Evolutionary conservation across 2,888 invertebrate genomes (phyloP).

Genomic region (Synanthedon vespiformis): DNA sequence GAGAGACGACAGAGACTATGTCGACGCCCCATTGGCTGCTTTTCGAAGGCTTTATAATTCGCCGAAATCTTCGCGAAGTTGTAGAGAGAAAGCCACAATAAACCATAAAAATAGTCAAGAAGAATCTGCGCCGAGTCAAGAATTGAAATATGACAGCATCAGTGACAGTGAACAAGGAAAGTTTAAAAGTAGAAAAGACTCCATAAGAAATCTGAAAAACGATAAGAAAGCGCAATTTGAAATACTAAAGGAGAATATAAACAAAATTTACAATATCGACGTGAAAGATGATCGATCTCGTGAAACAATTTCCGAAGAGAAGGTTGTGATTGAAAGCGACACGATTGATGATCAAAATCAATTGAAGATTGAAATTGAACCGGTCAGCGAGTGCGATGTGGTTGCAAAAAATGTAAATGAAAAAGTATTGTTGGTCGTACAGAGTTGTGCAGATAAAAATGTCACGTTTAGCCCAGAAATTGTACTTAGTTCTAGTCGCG

Average conservation of each 20-base stretch:
- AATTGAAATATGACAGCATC: not conserved
- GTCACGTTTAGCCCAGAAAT: conserved; percentile 30
- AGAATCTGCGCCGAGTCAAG: not conserved
- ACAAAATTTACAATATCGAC: conserved; percentile 24
- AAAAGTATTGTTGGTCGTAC: conserved; percentile 26
- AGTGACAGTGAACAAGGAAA: not conserved
- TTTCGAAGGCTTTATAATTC: conserved; percentile 47
- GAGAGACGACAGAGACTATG: conserved; percentile 19
- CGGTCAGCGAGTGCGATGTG: conserved; percentile 18
- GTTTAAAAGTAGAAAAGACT: not conserved
- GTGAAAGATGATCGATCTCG: conserved; percentile 6
- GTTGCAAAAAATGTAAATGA: conserved; percentile 12
- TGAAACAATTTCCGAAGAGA: not conserved
- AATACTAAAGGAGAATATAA: conserved; percentile 29
- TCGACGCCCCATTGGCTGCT: conserved; percentile 44
- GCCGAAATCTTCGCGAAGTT: conserved; percentile 10
- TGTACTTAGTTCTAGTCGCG: conserved; percentile 31
- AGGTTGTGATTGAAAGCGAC: not conserved
- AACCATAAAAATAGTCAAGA: no score
- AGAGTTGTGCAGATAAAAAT: conserved; percentile 24
- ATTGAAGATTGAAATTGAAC: conserved; percentile 34
- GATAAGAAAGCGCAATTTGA: conserved; percentile 24
- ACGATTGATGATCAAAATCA: conserved; percentile 11
- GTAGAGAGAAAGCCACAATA: conserved; percentile 2
- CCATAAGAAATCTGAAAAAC: conserved; percentile 8